Percentiles rank a stretch among this genome's conserved stretches.
Evolutionary conservation across 2,888 invertebrate genomes (phyloP).

Genomic region (Formica aserva): DNA sequence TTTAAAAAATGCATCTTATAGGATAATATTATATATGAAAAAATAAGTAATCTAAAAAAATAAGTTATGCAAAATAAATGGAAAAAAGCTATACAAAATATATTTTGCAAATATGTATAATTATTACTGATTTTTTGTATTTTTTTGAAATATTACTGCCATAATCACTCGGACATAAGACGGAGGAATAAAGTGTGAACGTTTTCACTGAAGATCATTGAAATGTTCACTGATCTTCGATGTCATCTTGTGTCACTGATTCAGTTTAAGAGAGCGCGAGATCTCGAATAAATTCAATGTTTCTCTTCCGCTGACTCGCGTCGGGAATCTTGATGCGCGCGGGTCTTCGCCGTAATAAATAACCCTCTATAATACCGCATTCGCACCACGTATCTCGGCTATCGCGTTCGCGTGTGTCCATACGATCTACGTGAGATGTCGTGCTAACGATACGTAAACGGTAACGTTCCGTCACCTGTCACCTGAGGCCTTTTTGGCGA

Average conservation of each 20-base stretch:
- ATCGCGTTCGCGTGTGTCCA: slow-evolving; percentile 65
- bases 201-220: too few species aligned
- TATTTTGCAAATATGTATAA: not conserved
- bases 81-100: not conserved
- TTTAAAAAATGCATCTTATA: not conserved
- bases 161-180: not conserved
- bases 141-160: not conserved
- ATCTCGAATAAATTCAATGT: slow-evolving; percentile 57
- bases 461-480: slow-evolving; percentile 58
- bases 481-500: slow-evolving; percentile 4
- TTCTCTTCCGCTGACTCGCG: slow-evolving; percentile 59
- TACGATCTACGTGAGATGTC: slow-evolving; percentile 40
- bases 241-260: not conserved
- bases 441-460: slow-evolving; percentile 50
- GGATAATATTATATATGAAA: too few species aligned
- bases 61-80: not conserved
- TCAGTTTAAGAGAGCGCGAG: not conserved
- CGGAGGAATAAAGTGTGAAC: not conserved
- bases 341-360: slow-evolving; percentile 72
- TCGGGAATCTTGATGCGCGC: slow-evolving; percentile 65
- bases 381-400: slow-evolving; percentile 68
- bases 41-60: not conserved
- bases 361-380: slow-evolving; percentile 72
- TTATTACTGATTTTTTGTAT: not conserved
- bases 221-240: not conserved